phyloP scores from a whole-genome alignment of 2,113 vertebrate genomes.

The Anhinga rufa region DNA sequence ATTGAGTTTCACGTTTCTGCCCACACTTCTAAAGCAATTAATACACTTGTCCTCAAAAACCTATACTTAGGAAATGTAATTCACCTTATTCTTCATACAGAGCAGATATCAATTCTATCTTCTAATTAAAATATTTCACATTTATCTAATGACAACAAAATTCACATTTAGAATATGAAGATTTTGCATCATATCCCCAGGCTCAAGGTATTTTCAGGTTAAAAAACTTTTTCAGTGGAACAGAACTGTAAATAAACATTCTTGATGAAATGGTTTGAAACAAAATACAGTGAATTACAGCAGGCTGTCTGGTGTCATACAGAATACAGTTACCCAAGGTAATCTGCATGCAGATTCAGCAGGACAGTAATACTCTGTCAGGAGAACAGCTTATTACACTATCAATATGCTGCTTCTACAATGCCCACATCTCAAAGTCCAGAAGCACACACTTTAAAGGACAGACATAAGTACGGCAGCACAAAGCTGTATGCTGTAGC shows the following conservation, averaged over 20 bases:
- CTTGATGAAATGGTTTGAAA: background rate
- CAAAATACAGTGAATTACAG: background rate
- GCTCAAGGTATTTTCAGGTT: background rate
- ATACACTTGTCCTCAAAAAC: background rate
- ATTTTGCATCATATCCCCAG: background rate
- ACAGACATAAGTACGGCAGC: background rate
- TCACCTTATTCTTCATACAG: background rate
- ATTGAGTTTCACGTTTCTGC: background rate
- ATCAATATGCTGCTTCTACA: background rate
- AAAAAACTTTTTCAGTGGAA: background rate
- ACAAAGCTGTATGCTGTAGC: background rate
- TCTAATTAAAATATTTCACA: background rate
- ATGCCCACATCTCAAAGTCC: accelerated
- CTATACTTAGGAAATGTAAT: background rate
- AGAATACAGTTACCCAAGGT: background rate
- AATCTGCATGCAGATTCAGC: background rate
- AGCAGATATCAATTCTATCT: background rate
- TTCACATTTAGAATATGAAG: background rate
- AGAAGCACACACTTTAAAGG: background rate
- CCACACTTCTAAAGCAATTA: background rate
- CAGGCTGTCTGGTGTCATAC: background rate
- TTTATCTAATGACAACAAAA: background rate
- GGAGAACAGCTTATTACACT: background rate
- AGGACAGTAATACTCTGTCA: background rate
- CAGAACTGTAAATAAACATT: background rate